Conservation (phyloP, 1,140 invertebrate species). For the Homarus americanus region DNA sequence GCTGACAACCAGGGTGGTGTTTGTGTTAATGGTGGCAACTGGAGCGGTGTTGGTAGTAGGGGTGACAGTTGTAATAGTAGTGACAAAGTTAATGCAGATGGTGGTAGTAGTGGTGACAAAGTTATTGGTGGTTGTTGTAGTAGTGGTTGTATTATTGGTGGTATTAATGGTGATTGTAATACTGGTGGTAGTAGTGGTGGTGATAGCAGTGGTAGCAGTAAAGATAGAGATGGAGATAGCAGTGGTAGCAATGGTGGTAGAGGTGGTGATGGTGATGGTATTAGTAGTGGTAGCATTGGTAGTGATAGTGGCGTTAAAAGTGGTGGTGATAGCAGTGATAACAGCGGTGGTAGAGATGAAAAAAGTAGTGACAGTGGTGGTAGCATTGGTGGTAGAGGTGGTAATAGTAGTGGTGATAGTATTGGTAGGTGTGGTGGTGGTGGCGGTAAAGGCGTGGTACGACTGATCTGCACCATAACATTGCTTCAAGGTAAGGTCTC, state of each 20-base stretch:
- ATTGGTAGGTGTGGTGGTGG: not conserved
- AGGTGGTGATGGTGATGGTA: not conserved
- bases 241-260: too few species aligned
- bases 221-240: too few species aligned
- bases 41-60: not conserved
- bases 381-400: not conserved
- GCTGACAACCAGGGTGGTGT: not conserved
- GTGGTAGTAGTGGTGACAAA: not conserved
- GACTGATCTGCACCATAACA: too few species aligned
- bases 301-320: not conserved
- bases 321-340: not conserved
- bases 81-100: not conserved
- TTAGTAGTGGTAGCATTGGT: not conserved
- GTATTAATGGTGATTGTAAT: not conserved
- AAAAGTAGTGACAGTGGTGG: not conserved
- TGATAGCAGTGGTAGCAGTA: too few species aligned
- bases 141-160: not conserved
- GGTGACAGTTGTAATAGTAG: not conserved
- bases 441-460: not conserved
- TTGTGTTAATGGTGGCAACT: not conserved
- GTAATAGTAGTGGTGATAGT: not conserved
- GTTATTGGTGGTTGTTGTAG: not conserved
- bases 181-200: not conserved
- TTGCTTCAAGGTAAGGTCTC: too few species aligned
- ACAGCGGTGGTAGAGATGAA: not conserved